These are phyloP conservation scores for Itoplectis maculator DNA, from an alignment of 2,888 invertebrate genomes.

Conservation along the genomic window DNA sequence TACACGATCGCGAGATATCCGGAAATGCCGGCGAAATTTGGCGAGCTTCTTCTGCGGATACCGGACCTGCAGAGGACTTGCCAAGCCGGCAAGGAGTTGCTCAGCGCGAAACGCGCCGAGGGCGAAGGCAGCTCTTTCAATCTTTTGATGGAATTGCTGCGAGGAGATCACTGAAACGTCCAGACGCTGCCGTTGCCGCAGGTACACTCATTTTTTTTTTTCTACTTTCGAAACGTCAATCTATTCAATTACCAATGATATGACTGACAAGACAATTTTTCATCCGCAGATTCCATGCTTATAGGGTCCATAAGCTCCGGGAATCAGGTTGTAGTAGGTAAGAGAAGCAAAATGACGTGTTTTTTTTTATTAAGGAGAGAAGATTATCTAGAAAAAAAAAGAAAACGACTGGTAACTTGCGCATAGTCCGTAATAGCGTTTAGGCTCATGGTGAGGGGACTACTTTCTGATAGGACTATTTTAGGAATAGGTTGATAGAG, in stretches of 20 bases:
- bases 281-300: constrained; percentile 80
- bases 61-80: constrained; percentile 98
- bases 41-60: constrained; percentile 95
- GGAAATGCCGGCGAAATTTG: constrained; percentile 97
- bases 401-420: constrained; percentile 76
- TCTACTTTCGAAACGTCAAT: neutral
- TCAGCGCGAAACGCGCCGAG: constrained; percentile 93
- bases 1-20: constrained; percentile 97
- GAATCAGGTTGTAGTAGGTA: constrained; percentile 78
- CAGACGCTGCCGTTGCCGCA: constrained; percentile 61
- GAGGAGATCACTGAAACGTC: constrained; percentile 93
- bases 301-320: constrained; percentile 80
- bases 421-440: constrained; percentile 76
- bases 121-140: constrained; percentile 95
- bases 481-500: constrained; percentile 72
- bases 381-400: constrained; percentile 69
- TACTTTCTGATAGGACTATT: constrained; percentile 78
- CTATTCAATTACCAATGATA: neutral
- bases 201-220: constrained; percentile 43
- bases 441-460: constrained; percentile 82
- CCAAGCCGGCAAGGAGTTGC: constrained; percentile 97
- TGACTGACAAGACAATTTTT: constrained; percentile 33
- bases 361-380: constrained; percentile 66
- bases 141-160: constrained; percentile 96
- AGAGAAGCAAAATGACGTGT: constrained; percentile 60